A percentile compares a stretch with the other conserved stretches of the same genome.
phyloP scores from a whole-genome alignment of 2,888 invertebrate genomes.

The Ceraclea dissimilis region DNA sequence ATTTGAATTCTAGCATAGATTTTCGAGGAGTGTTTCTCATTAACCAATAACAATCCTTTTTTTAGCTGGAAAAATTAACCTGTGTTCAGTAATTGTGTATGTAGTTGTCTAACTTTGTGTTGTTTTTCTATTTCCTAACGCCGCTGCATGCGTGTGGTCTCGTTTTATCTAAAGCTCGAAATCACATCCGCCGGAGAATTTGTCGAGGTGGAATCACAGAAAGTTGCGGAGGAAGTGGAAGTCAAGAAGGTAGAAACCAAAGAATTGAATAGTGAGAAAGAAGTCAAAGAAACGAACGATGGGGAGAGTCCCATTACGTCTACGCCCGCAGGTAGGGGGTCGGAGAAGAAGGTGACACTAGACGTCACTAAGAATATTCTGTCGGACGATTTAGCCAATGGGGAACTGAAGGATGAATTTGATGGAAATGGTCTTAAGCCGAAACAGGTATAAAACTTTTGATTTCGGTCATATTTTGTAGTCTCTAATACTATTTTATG shows the following conservation, averaged over 20 bases:
- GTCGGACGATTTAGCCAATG: constrained; percentile 12
- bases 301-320: constrained; percentile 38
- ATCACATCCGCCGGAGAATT: constrained; percentile 46
- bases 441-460: neutral
- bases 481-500: neutral
- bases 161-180: constrained; percentile 37
- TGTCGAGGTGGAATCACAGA: constrained; percentile 41
- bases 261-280: constrained; percentile 11
- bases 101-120: neutral
- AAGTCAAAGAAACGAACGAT: constrained; percentile 1
- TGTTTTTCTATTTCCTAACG: neutral
- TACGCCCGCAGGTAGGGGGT: constrained; percentile 33
- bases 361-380: constrained; percentile 19
- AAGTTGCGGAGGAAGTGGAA: neutral
- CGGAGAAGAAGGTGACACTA: constrained; percentile 21
- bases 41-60: too few species aligned
- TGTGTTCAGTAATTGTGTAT: too few species aligned
- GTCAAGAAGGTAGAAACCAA: neutral
- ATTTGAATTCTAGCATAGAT: too few species aligned
- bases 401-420: constrained; percentile 8
- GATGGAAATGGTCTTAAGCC: constrained; percentile 5
- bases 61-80: too few species aligned
- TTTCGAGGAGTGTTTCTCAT: too few species aligned
- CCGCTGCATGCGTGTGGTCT: constrained; percentile 12
- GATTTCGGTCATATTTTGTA: too few species aligned